A percentile compares a stretch with the other conserved stretches of the same genome.
Evolutionary conservation across 2,888 invertebrate genomes (phyloP).

Genomic region (Nephrotoma guestfalica): DNA sequence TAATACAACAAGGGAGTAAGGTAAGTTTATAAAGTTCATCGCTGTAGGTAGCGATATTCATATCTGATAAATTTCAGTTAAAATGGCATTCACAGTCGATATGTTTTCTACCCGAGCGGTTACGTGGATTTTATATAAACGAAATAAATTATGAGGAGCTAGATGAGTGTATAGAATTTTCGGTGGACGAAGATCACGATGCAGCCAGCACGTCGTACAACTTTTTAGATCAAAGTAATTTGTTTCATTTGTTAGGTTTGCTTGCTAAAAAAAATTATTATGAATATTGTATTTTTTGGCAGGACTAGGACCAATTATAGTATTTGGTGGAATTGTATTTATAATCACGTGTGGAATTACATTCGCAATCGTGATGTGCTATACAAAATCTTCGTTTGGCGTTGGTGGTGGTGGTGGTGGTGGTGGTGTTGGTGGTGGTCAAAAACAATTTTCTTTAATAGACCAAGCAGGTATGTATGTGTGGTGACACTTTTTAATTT

Average conservation of each 20-base stretch:
- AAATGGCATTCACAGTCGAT: conserved; percentile 32
- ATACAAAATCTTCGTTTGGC: neutral
- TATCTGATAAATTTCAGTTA: conserved; percentile 20
- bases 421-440: neutral
- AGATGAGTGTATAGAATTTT: conserved; percentile 30
- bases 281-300: neutral
- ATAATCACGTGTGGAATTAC: conserved; percentile 40
- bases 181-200: conserved; percentile 35
- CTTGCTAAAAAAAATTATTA: neutral
- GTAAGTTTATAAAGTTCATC: conserved; percentile 20
- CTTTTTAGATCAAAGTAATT: conserved; percentile 37
- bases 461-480: neutral
- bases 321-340: conserved; percentile 29
- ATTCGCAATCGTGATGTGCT: neutral
- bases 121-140: conserved; percentile 31
- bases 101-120: conserved; percentile 30
- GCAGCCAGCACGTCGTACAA: conserved; percentile 36
- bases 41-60: no score
- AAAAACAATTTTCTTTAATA: neutral
- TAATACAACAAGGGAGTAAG: conserved; percentile 30
- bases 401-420: neutral
- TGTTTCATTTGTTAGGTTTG: no score
- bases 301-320: neutral
- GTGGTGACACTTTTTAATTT: neutral
- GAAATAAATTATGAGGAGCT: conserved; percentile 28